A percentile compares a stretch with the other conserved stretches of the same genome.
Evolutionary conservation across 2,113 vertebrate species (phyloP).

Genomic region (Lontra canadensis): DNA sequence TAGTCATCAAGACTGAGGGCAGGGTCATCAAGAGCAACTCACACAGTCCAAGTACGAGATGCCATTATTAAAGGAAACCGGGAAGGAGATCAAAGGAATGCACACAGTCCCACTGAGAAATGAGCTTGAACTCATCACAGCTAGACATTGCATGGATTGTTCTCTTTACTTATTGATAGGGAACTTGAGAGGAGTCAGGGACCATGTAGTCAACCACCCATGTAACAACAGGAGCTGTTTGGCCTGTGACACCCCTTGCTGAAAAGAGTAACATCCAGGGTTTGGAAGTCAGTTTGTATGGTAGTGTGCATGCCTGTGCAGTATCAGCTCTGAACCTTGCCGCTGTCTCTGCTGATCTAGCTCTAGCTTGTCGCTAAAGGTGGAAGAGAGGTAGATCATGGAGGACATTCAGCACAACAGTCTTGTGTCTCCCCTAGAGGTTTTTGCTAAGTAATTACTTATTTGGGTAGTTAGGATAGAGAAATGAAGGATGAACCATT

Average conservation of each 20-base stretch:
- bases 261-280: neutral
- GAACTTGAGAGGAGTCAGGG: neutral
- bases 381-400: neutral
- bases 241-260: neutral
- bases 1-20: neutral
- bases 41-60: neutral
- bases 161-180: neutral
- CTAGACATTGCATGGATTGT: neutral
- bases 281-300: neutral
- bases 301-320: rapidly evolving
- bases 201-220: neutral
- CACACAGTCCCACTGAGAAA: neutral
- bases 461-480: neutral
- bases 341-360: neutral
- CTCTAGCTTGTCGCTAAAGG: neutral
- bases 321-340: neutral
- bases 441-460: neutral
- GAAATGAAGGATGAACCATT: neutral
- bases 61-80: neutral
- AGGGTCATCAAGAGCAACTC: neutral
- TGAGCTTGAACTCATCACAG: neutral
- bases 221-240: neutral
- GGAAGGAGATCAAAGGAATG: neutral
- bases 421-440: neutral
- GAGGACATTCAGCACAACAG: neutral